Base-by-base conservation (phyloP, 2,888 invertebrate genomes). In the Lucinisca nassula region DNA sequence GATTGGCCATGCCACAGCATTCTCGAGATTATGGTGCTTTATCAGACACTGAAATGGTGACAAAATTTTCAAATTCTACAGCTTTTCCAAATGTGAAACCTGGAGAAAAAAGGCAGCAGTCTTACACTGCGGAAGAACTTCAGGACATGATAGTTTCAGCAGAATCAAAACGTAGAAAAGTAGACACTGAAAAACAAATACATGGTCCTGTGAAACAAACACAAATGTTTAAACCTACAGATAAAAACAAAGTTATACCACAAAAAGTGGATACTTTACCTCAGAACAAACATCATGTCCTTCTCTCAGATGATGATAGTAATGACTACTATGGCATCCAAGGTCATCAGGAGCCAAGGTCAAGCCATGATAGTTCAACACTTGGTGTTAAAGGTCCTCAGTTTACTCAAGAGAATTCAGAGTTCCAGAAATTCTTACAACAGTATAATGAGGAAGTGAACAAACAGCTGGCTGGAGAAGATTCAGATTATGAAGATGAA, bases 351-450 rank as follows among this genome's bases (percentile, higher is more conserved):
- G 35, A 35, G 1, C 35, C 8, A 67, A 35, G 32, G 14, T 35
- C 21, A 35, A 35, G 67, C 21, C 32, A 67, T 32, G 67, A 67
- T 32, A 30, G 6, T 17, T 61, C 61, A 1, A 30, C 4, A 30
- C 1, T 61, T 30, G 35, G 35, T 67, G 4, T 67, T 67, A 67
- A 67, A 21, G 35, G 12, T 3, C 35, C 67, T 35, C 67, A 14
- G 10, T 67, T 67, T 35, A 35, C 67, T 40, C 74, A 45, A 24
- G 74, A 49, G 2, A 74, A 85, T 49, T 79, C 79, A 14, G 90
- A 90, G 40, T 90, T 85, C 82, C 72, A 88, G 77, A 88, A 88
- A 80, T 78, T 88, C n/a, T 32, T 88, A 0, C 55, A 85, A 6
- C 83, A 84, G 40, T 84, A 87, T 45, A 86, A 89, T 24, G 67